Base-by-base conservation (phyloP, 2,113 vertebrate genomes). In the Bagarius yarrelli region DNA sequence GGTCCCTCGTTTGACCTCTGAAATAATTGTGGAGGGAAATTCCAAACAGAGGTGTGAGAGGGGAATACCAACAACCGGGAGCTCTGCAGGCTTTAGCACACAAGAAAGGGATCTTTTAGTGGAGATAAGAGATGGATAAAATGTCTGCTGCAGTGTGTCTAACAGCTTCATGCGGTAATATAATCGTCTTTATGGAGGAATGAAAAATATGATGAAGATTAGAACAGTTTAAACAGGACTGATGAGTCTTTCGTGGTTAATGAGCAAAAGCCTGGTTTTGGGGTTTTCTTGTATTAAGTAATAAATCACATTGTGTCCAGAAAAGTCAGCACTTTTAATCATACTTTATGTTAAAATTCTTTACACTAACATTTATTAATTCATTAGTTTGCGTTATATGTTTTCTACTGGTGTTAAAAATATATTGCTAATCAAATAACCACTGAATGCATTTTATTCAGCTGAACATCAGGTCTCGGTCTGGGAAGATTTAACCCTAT, bases 1-100 rank as follows among this genome's bases (percentile, higher is more conserved):
- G 27, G 59, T 8, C 64, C 60, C n/a, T 56, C 59, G 18, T 2
- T 61, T 74, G 80, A 81, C 80, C 71, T 81, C 71, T 56, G 59
- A 19, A 75, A 81, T 64, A 81, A 74, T 71, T 60, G 21, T 40
- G 32, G 3, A 75, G 71, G 71, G 80, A 61, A 56, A 27, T 36
- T 81, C 71, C 61, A 63, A 75, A 30, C n/a, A 19, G 18, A 13
- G 44, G 50, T 57, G 50, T 30, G 71, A 73, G 59, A 23, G 19
- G 14, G 15, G 79, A 81, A 73, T 74, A 74, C 59, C 59, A 81
- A 81, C 27, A 60, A 56, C 9, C 32, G 3, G 19, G 32, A 23
- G 5, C 50, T 73, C 70, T 53, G 27, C 69, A 53, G 79, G 44
- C 36, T 53, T 61, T 36, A 81, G 4, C 47, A n/a, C 23, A n/a